Percentiles rank a stretch among this genome's conserved stretches.
These are phyloP conservation scores for Gulo gulo DNA, from an alignment of 2,113 vertebrate genomes.

Conservation along the genomic window DNA sequence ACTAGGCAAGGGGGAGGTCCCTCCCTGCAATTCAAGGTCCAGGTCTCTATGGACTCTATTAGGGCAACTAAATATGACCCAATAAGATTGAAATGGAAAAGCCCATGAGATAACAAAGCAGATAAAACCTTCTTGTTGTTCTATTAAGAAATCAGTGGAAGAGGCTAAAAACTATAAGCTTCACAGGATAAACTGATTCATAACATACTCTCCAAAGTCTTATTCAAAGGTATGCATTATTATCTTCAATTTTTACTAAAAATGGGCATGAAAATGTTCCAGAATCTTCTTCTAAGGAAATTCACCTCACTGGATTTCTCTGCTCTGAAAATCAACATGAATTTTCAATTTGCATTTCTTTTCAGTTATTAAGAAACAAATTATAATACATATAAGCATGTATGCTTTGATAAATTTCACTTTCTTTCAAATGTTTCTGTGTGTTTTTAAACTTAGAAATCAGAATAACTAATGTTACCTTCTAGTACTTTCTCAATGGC, in stretches of 20 bases:
- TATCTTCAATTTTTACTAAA: not conserved
- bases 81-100: not conserved
- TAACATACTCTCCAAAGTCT: not conserved
- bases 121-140: not conserved
- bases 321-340: not conserved
- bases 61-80: not conserved
- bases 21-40: too few relatives aligned
- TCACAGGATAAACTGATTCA: not conserved
- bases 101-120: not conserved
- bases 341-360: not conserved
- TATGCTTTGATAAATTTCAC: not conserved
- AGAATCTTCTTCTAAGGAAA: not conserved
- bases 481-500: not conserved
- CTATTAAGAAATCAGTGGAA: not conserved
- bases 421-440: not conserved
- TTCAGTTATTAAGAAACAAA: not conserved
- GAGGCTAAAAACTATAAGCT: not conserved
- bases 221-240: not conserved
- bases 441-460: slow-evolving; percentile 52
- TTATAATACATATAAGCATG: not conserved
- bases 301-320: not conserved
- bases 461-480: not conserved
- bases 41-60: not conserved
- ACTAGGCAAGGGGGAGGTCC: not conserved
- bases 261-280: not conserved